phyloP scores from a whole-genome alignment of 23 tunicate species.

The Clavelina lepadiformis region DNA sequence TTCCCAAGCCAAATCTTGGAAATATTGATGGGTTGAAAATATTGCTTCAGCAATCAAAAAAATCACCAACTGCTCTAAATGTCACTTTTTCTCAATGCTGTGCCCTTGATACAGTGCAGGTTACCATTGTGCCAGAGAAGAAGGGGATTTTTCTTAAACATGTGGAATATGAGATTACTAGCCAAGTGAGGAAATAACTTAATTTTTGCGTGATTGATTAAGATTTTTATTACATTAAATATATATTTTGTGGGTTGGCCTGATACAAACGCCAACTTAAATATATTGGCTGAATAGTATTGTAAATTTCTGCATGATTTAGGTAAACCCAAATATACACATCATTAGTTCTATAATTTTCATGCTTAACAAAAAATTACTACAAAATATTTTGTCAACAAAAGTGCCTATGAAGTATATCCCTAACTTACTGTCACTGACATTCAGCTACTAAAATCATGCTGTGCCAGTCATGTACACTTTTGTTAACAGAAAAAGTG shows the following conservation, averaged over 20 bases:
- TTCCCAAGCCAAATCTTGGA: slow-evolving; percentile 77
- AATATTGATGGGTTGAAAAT: slow-evolving; percentile 22
- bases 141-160: slow-evolving; percentile 93
- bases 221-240: not conserved
- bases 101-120: slow-evolving; percentile 49
- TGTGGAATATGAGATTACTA: slow-evolving; percentile 83
- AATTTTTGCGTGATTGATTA: not conserved
- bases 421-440: too few relatives aligned
- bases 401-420: too few relatives aligned
- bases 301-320: too few relatives aligned
- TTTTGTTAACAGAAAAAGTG: too few relatives aligned
- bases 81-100: slow-evolving; percentile 37
- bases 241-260: not conserved
- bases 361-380: too few relatives aligned
- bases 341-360: too few relatives aligned
- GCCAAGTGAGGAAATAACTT: slow-evolving; percentile 34
- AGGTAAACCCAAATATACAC: too few relatives aligned
- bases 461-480: too few relatives aligned
- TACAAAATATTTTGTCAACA: too few relatives aligned
- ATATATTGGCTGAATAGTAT: too few relatives aligned
- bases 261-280: too few relatives aligned
- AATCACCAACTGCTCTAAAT: slow-evolving; percentile 54
- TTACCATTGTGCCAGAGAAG: slow-evolving; percentile 71
- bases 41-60: slow-evolving; percentile 26
- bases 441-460: too few relatives aligned